Conservation (phyloP, 2,113 vertebrate genomes). For the Pelecanus crispus region DNA sequence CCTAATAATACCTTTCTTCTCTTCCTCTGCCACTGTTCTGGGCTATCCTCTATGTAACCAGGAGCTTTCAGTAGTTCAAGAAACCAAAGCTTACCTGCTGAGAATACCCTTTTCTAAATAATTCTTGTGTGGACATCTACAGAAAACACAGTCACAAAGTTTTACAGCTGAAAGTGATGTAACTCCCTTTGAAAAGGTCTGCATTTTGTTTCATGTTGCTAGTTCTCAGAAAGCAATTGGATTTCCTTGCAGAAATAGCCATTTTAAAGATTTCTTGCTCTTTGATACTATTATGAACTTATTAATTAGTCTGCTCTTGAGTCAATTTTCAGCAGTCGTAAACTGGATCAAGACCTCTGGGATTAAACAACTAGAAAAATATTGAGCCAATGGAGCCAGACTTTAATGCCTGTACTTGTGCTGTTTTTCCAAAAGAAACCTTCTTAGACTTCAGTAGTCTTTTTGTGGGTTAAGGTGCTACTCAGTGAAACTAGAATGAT, state of each 20-base stretch:
- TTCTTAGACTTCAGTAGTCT: not conserved
- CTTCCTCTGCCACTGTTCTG: not conserved
- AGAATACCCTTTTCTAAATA: not conserved
- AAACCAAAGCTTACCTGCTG: not conserved
- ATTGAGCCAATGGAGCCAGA: not conserved
- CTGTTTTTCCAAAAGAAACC: not conserved
- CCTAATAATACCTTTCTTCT: not conserved
- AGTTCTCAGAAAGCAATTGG: slow-evolving; percentile 29
- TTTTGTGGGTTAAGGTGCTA: not conserved
- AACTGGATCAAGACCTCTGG: slow-evolving; percentile 44
- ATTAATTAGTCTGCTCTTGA: slow-evolving; percentile 47
- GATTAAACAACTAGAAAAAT: slow-evolving; percentile 42
- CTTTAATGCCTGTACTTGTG: not conserved
- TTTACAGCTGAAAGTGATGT: not conserved
- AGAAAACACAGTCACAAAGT: not conserved
- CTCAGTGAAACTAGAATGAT: not conserved
- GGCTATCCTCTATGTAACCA: not conserved
- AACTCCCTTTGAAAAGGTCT: slow-evolving; percentile 5
- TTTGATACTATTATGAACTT: slow-evolving; percentile 63
- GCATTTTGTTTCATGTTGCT: slow-evolving; percentile 37
- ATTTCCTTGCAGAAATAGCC: slow-evolving; percentile 47
- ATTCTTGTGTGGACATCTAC: not conserved
- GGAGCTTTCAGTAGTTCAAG: not conserved
- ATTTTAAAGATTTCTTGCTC: slow-evolving; percentile 57
- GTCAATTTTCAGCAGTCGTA: slow-evolving; percentile 31